Percentiles rank a stretch among this genome's conserved stretches.
phyloP scores from a whole-genome alignment of 2,888 invertebrate genomes.

The Tupiocoris notatus region DNA sequence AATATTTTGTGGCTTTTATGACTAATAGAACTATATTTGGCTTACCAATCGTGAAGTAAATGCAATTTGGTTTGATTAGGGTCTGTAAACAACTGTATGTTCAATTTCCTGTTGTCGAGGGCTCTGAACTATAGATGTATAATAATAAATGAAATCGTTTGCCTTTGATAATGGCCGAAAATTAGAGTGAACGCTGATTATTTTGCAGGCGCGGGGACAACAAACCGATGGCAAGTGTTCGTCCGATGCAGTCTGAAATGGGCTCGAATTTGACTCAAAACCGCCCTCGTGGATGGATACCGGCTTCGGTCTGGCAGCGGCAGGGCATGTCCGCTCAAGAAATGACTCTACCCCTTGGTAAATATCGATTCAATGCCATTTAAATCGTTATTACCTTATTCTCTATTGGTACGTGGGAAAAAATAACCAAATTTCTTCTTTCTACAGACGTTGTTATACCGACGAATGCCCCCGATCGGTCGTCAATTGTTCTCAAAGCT shows the following conservation, averaged over 20 bases:
- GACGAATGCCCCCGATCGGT: slow-evolving; percentile 84
- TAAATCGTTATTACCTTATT: too few species aligned
- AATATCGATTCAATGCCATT: slow-evolving; percentile 40
- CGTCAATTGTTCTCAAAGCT: slow-evolving; percentile 86
- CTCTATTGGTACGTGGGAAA: not conserved
- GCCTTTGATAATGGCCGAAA: too few species aligned
- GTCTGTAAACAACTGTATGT: too few species aligned
- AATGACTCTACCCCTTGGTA: slow-evolving; percentile 84
- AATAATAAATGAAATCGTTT: too few species aligned
- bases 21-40: too few species aligned
- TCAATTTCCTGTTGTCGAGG: too few species aligned
- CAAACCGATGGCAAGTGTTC: slow-evolving; percentile 60
- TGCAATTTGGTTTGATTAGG: too few species aligned
- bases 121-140: too few species aligned
- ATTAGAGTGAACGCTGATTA: too few species aligned
- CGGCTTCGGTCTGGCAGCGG: slow-evolving; percentile 85
- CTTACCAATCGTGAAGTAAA: too few species aligned
- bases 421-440: slow-evolving; percentile 25
- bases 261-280: slow-evolving; percentile 47
- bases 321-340: slow-evolving; percentile 95
- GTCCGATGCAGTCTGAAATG: slow-evolving; percentile 75
- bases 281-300: slow-evolving; percentile 69
- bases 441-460: slow-evolving; percentile 84
- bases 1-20: too few species aligned
- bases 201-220: slow-evolving; percentile 8